Base-by-base conservation (phyloP, 2,797 vertebrate species). In the Acanthiza pusilla region DNA sequence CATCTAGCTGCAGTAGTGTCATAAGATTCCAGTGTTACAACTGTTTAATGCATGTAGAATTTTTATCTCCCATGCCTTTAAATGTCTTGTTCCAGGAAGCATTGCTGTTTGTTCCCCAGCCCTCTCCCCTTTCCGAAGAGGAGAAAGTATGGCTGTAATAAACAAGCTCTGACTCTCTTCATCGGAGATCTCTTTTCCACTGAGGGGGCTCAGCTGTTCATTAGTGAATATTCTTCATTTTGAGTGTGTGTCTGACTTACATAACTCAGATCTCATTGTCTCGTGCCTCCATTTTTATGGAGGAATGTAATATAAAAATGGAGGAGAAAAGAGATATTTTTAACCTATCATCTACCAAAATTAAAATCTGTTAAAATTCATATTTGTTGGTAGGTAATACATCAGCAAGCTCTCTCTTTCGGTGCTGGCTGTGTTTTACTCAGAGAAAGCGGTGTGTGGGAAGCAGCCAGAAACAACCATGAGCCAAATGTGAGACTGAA, bases 111-210 rank as follows among this genome's bases (percentile, higher is more conserved):
- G 15, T 50, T 60, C 40, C 26, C 5, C 1, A 1, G 16, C 4
- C 16, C 21, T 53, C 8, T 38, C 8, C 3, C 11, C 58, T 27
- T n/a, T 32, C 42, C 38, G 30, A 45, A 51, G 53, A 88, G 67
- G 42, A 97, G 87, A 93, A 96, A 96, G 51, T 63, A 74, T 88
- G 30, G 16, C 21, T 94, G 58, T 93, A 97, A 97, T 97, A 97
- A 97, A 92, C 42, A 85, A 90, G 45, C 21, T 67, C 84, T 96
- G 79, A 86, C 20, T 86, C 48, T 60, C 43, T 92, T 96, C 76
- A 95, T 86, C 78, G 94, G 93, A 96, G 96, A 93, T 75, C 25
- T 94, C 25, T 88, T 95, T 91, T 96, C 85, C 29, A 45, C 25
- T 61, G 57, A 61, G 65, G 73, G 83, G 57, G 22, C 43, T 96